Conservation (phyloP, 2,113 vertebrate species). For the Tyrannus savana region DNA sequence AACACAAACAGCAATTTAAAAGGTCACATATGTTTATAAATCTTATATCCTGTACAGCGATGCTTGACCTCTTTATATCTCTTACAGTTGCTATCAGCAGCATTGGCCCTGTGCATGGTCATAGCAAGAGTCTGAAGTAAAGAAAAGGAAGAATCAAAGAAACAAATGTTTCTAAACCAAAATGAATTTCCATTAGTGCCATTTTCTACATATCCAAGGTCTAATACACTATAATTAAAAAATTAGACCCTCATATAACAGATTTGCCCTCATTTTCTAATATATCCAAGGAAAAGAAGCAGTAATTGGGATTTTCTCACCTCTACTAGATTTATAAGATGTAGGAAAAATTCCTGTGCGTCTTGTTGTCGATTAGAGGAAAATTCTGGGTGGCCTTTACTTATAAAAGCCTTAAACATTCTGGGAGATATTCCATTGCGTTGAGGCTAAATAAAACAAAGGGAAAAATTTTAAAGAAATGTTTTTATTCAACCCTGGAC, state of each 20-base stretch:
- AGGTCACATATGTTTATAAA: background rate
- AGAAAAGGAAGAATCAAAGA: background rate
- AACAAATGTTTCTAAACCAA: background rate
- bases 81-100: background rate
- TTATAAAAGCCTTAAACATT: constrained; percentile 94
- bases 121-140: background rate
- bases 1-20: background rate
- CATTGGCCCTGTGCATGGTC: background rate
- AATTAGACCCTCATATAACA: background rate
- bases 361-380: constrained; percentile 96
- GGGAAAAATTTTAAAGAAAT: background rate
- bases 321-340: constrained; percentile 92
- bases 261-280: background rate
- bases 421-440: constrained; percentile 89
- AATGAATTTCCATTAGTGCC: background rate
- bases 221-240: background rate
- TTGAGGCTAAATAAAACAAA: constrained; percentile 79
- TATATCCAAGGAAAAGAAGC: background rate
- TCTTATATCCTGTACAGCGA: background rate
- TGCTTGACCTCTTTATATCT: background rate
- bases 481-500: background rate
- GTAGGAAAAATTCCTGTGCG: constrained; percentile 90
- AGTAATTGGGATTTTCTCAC: constrained; percentile 72
- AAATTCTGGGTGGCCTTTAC: constrained; percentile 92
- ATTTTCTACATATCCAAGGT: background rate